Evolutionary conservation across 2,888 invertebrate species (phyloP).

Genomic region (Mimumesa dahlbomi): DNA sequence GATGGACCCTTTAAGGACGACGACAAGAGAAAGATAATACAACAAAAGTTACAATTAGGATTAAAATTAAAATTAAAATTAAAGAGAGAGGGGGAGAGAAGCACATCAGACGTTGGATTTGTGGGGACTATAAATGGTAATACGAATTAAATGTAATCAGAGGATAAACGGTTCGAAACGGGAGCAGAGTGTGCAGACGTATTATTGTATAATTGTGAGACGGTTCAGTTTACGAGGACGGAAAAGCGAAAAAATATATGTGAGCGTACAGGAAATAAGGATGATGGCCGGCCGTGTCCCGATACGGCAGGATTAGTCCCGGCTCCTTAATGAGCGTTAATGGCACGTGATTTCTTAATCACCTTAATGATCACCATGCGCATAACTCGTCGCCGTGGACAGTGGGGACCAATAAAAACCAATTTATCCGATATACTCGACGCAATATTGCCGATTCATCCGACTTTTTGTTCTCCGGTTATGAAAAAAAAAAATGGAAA

Average conservation of each 20-base stretch:
- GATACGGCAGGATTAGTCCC: conserved; percentile 46
- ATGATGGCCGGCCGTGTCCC: conserved; percentile 12
- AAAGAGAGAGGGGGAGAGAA: background rate
- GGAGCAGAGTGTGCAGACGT: no score
- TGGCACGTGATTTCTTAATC: conserved; percentile 61
- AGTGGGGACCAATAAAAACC: conserved; percentile 40
- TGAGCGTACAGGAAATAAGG: conserved; percentile 19
- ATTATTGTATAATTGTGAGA: no score
- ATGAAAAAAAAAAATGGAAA: no score
- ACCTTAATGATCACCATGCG: conserved; percentile 47
- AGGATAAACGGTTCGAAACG: no score
- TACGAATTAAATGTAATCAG: no score
- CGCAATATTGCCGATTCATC: conserved; percentile 34
- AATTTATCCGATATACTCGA: conserved; percentile 42
- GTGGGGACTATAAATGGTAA: no score
- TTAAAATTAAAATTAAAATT: no score
- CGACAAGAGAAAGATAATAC: no score
- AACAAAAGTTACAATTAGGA: no score
- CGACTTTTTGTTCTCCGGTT: background rate
- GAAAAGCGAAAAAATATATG: conserved; percentile 20
- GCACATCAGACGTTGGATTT: background rate
- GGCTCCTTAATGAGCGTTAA: conserved; percentile 60
- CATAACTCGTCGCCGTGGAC: conserved; percentile 45
- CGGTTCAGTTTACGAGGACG: conserved; percentile 13
- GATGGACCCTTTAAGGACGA: no score